phyloP scores from a whole-genome alignment of 2,797 vertebrate species.

The Phataginus tricuspis region DNA sequence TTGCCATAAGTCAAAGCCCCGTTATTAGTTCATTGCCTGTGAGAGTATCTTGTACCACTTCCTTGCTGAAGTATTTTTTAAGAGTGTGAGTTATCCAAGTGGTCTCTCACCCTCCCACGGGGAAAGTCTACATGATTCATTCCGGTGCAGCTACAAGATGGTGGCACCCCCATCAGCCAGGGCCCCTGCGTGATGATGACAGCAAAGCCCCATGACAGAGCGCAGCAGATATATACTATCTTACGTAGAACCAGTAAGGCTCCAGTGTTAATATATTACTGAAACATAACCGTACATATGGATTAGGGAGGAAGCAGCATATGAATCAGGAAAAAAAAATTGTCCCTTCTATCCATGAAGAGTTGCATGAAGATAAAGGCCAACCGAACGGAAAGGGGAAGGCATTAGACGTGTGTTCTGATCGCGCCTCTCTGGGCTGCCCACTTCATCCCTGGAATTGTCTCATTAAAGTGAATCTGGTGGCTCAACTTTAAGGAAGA shows the following conservation, averaged over 20 bases:
- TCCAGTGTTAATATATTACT: neutral
- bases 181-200: neutral
- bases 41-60: neutral
- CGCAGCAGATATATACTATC: too few species aligned
- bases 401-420: neutral
- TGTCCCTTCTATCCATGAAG: neutral
- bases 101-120: neutral
- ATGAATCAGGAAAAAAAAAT: neutral
- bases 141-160: neutral
- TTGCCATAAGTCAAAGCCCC: neutral
- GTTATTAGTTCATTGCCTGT: neutral
- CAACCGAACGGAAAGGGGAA: neutral
- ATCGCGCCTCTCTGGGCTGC: neutral
- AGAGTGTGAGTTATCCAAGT: neutral
- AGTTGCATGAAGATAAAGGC: neutral
- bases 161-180: neutral
- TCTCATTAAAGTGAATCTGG: conserved; percentile 6
- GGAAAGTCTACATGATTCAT: neutral
- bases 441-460: neutral
- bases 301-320: neutral
- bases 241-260: neutral
- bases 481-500: neutral
- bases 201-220: neutral
- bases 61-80: neutral
- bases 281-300: neutral